A percentile compares a stretch with the other conserved stretches of the same genome.
phyloP scores from a whole-genome alignment of 30 jellyfish, hydroid and myxozoan genomes.

The Cassiopea andromeda region DNA sequence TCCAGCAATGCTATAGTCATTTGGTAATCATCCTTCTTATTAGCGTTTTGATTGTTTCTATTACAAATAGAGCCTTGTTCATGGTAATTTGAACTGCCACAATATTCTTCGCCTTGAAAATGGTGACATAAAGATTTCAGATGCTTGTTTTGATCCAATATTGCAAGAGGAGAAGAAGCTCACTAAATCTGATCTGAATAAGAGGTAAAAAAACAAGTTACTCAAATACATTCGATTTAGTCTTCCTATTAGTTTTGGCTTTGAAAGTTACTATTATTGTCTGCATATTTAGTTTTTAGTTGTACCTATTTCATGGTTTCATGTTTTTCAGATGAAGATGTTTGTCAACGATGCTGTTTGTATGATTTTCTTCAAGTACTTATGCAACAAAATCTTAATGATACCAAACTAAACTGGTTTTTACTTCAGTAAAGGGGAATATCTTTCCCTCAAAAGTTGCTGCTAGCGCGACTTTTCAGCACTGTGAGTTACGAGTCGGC shows the following conservation, averaged over 20 bases:
- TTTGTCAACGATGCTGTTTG: not conserved
- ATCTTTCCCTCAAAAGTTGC: too few species aligned
- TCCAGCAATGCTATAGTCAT: too few species aligned
- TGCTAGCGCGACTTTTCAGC: too few species aligned
- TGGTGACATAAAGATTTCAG: conserved; percentile 60
- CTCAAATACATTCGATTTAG: not conserved
- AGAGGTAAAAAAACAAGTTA: not conserved
- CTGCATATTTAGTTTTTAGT: not conserved
- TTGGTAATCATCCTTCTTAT: too few species aligned
- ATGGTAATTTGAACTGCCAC: conserved; percentile 56
- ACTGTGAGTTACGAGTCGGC: too few species aligned
- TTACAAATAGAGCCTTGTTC: conserved; percentile 27
- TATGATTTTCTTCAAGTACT: not conserved
- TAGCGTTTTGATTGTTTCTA: not conserved
- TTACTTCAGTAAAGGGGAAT: too few species aligned
- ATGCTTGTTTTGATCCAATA: conserved; percentile 54
- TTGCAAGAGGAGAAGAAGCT: conserved; percentile 35
- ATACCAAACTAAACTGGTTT: too few species aligned
- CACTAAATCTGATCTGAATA: not conserved
- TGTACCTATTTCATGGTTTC: not conserved
- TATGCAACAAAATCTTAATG: too few species aligned
- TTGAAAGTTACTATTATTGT: not conserved
- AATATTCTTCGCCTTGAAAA: conserved; percentile 35
- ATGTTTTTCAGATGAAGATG: not conserved
- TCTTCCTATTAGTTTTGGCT: not conserved